Conservation (phyloP, 2,888 invertebrate genomes). For the Crepidodera aurea region DNA sequence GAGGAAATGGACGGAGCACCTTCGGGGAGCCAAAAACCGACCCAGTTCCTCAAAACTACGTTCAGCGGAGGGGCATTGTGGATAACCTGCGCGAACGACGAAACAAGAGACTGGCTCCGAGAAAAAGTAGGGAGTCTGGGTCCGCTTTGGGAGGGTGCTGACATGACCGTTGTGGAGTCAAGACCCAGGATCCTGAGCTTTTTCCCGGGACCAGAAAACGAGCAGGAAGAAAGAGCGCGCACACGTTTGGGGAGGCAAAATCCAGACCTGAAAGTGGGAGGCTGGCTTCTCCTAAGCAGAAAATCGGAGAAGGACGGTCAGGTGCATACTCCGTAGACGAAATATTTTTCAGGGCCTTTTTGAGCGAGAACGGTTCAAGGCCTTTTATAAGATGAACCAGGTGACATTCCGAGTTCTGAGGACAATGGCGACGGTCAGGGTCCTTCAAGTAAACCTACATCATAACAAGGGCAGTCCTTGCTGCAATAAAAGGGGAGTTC, state of each 20-base stretch:
- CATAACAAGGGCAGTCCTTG: too few species aligned
- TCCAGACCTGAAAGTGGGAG: constrained; percentile 1
- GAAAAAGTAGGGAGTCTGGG: not conserved
- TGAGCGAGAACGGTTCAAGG: too few species aligned
- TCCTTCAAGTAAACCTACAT: too few species aligned
- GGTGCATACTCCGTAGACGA: not conserved
- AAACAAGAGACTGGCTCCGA: constrained; percentile 10
- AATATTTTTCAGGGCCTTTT: not conserved
- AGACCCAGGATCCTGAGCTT: too few species aligned
- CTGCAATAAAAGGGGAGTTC: too few species aligned
- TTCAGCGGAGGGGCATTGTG: constrained; percentile 18
- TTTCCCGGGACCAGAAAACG: not conserved
- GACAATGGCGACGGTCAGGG: too few species aligned
- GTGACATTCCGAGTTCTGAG: too few species aligned
- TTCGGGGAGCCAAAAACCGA: constrained; percentile 8
- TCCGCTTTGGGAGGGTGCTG: too few species aligned
- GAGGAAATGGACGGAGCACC: constrained; percentile 1
- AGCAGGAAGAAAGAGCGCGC: too few species aligned
- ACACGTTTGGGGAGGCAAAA: constrained; percentile 1
- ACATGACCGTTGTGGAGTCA: not conserved
- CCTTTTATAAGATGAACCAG: too few species aligned
- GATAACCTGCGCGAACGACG: constrained; percentile 17
- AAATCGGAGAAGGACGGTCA: constrained; percentile 2
- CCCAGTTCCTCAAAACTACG: constrained; percentile 14
- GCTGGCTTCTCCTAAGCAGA: constrained; percentile 13